phyloP scores from a whole-genome alignment of 2,888 invertebrate genomes.

The Leptopterna dolabrata region DNA sequence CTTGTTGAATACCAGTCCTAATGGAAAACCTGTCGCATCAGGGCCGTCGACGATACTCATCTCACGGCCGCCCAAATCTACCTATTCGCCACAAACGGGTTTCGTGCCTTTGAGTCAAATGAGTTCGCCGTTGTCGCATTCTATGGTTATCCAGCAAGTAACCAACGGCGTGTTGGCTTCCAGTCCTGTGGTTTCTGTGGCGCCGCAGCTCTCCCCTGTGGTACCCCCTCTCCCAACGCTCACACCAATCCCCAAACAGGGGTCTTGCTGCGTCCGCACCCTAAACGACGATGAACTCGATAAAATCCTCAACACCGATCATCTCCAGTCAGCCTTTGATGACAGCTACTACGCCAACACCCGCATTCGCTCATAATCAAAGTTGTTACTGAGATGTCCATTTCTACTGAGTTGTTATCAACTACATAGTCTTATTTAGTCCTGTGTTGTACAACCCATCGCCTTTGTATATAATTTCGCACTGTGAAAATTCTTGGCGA shows the following conservation, averaged over 20 bases:
- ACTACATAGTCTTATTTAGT: not conserved
- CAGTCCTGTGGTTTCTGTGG: not conserved
- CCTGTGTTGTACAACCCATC: not conserved
- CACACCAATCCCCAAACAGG: not conserved
- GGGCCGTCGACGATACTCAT: not conserved
- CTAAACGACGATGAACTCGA: not conserved
- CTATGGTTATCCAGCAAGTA: not conserved
- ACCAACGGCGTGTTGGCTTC: not conserved
- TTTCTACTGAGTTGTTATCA: not conserved
- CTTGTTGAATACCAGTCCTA: not conserved
- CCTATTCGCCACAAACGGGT: not conserved
- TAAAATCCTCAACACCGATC: slow-evolving; percentile 19
- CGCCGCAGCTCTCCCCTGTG: not conserved
- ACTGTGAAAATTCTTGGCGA: not conserved
- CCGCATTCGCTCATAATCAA: not conserved
- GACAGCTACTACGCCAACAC: slow-evolving; percentile 21
- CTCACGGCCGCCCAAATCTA: not conserved
- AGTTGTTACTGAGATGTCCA: not conserved
- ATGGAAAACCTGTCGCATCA: not conserved
- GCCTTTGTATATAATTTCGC: not conserved
- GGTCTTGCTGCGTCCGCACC: not conserved
- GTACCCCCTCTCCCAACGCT: not conserved
- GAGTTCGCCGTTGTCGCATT: not conserved
- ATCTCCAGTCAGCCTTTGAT: slow-evolving; percentile 2
- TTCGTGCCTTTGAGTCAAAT: not conserved